These are phyloP conservation scores for Latheticus oryzae DNA, from an alignment of 2,888 invertebrate species.

Conservation along the genomic window DNA sequence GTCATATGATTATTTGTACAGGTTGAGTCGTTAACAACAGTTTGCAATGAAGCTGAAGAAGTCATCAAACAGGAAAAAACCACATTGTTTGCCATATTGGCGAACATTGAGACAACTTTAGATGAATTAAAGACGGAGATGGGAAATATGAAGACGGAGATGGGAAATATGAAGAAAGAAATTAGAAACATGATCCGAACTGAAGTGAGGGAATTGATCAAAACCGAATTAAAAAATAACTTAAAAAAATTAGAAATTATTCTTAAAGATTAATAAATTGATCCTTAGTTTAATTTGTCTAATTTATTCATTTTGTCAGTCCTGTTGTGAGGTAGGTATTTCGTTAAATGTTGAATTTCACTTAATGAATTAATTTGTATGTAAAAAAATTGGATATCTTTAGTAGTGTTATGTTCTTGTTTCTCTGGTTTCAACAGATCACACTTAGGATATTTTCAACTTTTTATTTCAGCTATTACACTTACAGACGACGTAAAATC, in stretches of 20 bases:
- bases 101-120: constrained; percentile 8
- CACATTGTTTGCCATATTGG: constrained; percentile 1
- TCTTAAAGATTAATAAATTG: not conserved
- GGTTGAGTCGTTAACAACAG: not conserved
- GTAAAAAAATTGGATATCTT: no score
- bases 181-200: constrained; percentile 6
- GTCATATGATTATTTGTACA: constrained; percentile 29
- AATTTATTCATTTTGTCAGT: constrained; percentile 4
- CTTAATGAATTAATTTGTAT: no score
- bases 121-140: constrained; percentile 11
- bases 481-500: no score
- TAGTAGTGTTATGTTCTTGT: no score
- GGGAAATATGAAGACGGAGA: constrained; percentile 1
- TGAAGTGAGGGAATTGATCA: constrained; percentile 7
- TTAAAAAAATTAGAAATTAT: constrained; percentile 20
- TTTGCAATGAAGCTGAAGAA: constrained; percentile 1
- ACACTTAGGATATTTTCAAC: no score
- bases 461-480: no score
- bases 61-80: constrained; percentile 3
- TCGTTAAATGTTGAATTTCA: no score
- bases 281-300: constrained; percentile 7
- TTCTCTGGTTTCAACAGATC: no score
- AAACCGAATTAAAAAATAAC: constrained; percentile 1
- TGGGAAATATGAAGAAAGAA: constrained; percentile 5
- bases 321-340: no score